phyloP scores from a whole-genome alignment of 2,888 invertebrate species.

The Polydrusus tereticollis region DNA sequence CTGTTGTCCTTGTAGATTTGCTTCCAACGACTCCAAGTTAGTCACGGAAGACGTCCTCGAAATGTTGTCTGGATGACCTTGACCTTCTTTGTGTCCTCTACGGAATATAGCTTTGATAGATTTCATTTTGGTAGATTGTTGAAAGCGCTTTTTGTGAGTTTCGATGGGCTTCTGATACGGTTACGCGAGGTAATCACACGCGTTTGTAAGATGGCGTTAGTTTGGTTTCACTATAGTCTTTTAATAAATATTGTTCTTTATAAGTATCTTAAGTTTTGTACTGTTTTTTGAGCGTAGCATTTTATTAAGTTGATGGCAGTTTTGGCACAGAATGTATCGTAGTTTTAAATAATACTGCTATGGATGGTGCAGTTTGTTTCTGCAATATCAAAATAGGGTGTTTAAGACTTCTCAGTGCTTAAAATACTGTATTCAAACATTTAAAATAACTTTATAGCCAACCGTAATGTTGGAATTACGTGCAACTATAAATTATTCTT shows the following conservation, averaged over 20 bases:
- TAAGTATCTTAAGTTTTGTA: slow-evolving; percentile 16
- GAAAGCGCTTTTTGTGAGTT: slow-evolving; percentile 13
- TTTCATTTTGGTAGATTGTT: slow-evolving; percentile 79
- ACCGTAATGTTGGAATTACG: too few species aligned
- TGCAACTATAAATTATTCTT: too few species aligned
- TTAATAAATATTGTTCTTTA: not conserved
- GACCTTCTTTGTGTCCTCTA: slow-evolving; percentile 74
- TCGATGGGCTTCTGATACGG: slow-evolving; percentile 6
- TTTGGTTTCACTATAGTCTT: slow-evolving; percentile 1
- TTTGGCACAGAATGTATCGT: slow-evolving; percentile 8
- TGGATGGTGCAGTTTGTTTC: not conserved
- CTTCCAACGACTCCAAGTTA: slow-evolving; percentile 76
- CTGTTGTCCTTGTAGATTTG: slow-evolving; percentile 72
- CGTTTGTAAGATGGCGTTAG: not conserved
- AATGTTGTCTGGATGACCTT: slow-evolving; percentile 63
- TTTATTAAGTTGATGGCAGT: not conserved
- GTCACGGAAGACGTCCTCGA: slow-evolving; percentile 76
- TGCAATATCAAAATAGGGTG: not conserved
- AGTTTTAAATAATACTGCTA: not conserved
- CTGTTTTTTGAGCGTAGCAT: slow-evolving; percentile 12
- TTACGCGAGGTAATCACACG: not conserved
- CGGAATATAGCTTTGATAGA: slow-evolving; percentile 93
- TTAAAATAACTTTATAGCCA: too few species aligned
- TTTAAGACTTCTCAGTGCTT: too few species aligned
- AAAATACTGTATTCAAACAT: too few species aligned